Conservation (phyloP, 1,140 invertebrate genomes). For the Drosophila santomea region DNA sequence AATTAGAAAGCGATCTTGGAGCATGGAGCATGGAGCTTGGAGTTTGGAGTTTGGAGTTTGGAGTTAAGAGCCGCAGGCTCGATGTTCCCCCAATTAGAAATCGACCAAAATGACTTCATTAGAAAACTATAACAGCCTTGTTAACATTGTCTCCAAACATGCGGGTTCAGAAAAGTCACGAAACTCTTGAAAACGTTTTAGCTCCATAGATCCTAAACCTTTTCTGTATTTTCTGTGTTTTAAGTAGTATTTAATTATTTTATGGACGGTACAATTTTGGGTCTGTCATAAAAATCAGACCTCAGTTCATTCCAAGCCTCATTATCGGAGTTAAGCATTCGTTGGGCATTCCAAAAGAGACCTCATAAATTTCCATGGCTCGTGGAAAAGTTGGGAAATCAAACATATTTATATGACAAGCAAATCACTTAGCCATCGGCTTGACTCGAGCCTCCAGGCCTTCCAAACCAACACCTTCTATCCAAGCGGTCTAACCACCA, state of each 20-base stretch:
- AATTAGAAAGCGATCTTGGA: constrained; percentile 65
- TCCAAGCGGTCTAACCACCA: constrained; percentile 30
- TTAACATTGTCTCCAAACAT: constrained; percentile 68
- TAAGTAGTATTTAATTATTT: constrained; percentile 67
- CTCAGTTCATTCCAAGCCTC: constrained; percentile 11
- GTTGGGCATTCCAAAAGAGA: constrained; percentile 22
- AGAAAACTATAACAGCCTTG: constrained; percentile 81
- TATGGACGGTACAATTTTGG: constrained; percentile 41
- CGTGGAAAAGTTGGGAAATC: constrained; percentile 41
- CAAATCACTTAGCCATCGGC: constrained; percentile 64
- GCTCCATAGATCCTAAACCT: constrained; percentile 48
- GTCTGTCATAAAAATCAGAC: constrained; percentile 40
- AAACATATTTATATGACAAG: constrained; percentile 70
- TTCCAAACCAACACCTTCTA: constrained; percentile 63
- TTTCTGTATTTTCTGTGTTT: constrained; percentile 18
- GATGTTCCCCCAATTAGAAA: constrained; percentile 70
- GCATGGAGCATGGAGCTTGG: constrained; percentile 8
- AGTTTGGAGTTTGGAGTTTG: background rate
- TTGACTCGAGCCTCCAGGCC: constrained; percentile 25
- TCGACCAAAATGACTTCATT: constrained; percentile 74
- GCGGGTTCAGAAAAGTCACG: constrained; percentile 35
- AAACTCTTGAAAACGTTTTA: constrained; percentile 5
- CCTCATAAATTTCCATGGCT: constrained; percentile 37
- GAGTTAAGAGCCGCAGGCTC: constrained; percentile 20
- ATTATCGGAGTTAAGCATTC: constrained; percentile 35